Conservation (phyloP, 1,140 invertebrate species). For the Pseudobourletiella spinata region DNA sequence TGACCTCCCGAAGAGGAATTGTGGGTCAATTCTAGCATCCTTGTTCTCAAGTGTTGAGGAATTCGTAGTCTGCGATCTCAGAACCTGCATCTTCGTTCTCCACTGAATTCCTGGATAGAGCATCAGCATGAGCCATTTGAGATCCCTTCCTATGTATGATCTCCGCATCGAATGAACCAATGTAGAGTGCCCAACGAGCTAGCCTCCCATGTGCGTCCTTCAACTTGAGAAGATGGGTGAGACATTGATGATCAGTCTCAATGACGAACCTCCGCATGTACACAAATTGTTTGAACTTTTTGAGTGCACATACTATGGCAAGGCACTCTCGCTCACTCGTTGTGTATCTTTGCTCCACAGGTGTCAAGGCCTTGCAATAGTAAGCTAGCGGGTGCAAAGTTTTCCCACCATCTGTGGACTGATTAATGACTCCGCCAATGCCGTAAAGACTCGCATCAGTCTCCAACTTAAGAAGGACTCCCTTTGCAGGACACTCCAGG, state of each 20-base stretch:
- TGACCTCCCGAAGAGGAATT: no score
- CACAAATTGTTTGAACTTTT: conserved; percentile 40
- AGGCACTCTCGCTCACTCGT: conserved; percentile 42
- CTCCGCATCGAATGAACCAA: not conserved
- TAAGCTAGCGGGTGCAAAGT: not conserved
- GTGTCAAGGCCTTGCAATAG: not conserved
- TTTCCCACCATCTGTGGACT: conserved; percentile 28
- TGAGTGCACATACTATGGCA: conserved; percentile 39
- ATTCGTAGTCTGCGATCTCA: no score
- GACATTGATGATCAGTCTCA: not conserved
- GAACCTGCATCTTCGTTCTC: no score
- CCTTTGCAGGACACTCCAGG: conserved; percentile 30
- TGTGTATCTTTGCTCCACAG: not conserved
- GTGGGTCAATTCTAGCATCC: no score
- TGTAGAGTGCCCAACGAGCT: not conserved
- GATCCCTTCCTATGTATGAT: not conserved
- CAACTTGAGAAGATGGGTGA: not conserved
- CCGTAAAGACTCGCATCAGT: conserved; percentile 37
- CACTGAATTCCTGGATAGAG: not conserved
- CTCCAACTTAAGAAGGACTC: conserved; percentile 14
- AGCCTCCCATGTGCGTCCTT: not conserved
- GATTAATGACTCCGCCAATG: conserved; percentile 38
- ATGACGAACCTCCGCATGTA: conserved; percentile 37
- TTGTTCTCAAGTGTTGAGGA: no score
- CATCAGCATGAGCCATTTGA: not conserved